Conservation (phyloP, 2,888 invertebrate species). For the Abscondita cerata region DNA sequence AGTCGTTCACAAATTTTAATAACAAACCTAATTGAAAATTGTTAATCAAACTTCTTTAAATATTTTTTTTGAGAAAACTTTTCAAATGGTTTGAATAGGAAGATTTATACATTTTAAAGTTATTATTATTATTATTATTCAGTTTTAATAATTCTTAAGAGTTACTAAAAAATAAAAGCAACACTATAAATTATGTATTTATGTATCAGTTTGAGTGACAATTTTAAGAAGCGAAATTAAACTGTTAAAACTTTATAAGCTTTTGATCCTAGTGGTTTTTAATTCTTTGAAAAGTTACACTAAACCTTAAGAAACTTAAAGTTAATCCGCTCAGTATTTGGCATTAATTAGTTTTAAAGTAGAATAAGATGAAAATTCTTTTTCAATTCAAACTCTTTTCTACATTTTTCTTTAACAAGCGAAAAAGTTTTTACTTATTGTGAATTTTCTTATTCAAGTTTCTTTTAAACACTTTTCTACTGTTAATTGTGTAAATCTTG, state of each 20-base stretch:
- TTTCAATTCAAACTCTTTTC: conserved; percentile 7
- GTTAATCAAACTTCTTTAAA: too few species aligned
- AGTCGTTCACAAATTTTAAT: too few species aligned
- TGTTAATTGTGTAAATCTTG: too few species aligned
- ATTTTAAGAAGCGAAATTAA: conserved; percentile 12
- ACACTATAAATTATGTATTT: too few species aligned
- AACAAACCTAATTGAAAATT: too few species aligned
- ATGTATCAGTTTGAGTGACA: neutral
- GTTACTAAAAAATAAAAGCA: too few species aligned
- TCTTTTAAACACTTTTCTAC: too few species aligned
- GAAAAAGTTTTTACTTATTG: conserved; percentile 7
- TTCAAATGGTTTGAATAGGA: too few species aligned
- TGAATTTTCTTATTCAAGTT: neutral
- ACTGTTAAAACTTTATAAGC: conserved; percentile 19
- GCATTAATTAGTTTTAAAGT: conserved; percentile 13
- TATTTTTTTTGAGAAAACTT: too few species aligned
- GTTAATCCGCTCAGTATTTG: conserved; percentile 9
- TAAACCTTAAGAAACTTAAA: conserved; percentile 16
- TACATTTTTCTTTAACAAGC: conserved; percentile 8
- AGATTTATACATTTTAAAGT: too few species aligned
- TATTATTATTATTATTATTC: too few species aligned
- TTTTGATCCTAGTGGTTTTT: conserved; percentile 7
- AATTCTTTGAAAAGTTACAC: conserved; percentile 15
- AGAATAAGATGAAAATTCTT: conserved; percentile 2
- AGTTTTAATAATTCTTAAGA: too few species aligned